Evolutionary conservation across 2,797 vertebrate genomes (phyloP).

Genomic region (Bryconaethiops microstoma): DNA sequence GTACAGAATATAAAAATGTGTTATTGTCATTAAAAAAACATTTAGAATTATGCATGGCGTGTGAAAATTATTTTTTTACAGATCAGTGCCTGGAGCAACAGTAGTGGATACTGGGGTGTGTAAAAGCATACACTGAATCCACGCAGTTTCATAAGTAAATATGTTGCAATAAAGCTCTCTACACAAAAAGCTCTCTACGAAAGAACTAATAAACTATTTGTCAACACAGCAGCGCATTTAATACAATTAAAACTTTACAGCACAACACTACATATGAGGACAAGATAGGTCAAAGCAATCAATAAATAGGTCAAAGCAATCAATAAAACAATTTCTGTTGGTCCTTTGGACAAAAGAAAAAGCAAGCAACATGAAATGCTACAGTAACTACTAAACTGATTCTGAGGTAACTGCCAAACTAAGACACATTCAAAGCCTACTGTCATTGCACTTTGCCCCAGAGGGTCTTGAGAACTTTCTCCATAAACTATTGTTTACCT

Average conservation of each 20-base stretch:
- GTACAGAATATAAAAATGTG: no score
- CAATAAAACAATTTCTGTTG: constrained; percentile 21
- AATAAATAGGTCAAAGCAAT: constrained; percentile 56
- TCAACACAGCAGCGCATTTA: not conserved
- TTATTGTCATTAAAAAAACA: no score
- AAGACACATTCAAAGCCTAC: not conserved
- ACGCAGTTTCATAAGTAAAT: not conserved
- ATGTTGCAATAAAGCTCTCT: constrained; percentile 23
- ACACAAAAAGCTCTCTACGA: constrained; percentile 18
- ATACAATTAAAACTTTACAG: constrained; percentile 14
- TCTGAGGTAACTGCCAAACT: constrained; percentile 16
- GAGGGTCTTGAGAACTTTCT: constrained; percentile 10
- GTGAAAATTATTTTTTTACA: no score
- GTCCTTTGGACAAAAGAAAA: constrained; percentile 25
- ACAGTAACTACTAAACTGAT: constrained; percentile 11
- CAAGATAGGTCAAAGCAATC: no score
- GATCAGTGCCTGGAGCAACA: not conserved
- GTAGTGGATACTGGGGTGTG: not conserved
- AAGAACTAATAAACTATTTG: not conserved
- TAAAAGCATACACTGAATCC: not conserved
- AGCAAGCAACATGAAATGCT: constrained; percentile 5
- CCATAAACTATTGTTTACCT: not conserved
- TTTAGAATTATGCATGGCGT: no score
- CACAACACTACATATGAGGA: constrained; percentile 32
- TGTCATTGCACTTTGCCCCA: constrained; percentile 35